Evolutionary conservation across 2,113 vertebrate species (phyloP).

Genomic region (Psophia crepitans): DNA sequence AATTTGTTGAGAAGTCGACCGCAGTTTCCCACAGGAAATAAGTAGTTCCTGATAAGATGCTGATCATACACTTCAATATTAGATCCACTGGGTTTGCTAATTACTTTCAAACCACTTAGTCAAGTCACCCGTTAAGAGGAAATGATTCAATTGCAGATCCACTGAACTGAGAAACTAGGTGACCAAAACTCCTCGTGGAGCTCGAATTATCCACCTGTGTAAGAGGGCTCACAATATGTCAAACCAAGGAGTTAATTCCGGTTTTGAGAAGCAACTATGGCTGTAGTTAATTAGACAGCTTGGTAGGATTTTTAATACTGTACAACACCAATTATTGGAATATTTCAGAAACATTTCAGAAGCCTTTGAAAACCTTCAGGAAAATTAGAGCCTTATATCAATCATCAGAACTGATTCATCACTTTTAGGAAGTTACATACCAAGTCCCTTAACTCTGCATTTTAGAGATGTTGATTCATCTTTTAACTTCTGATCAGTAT

Average conservation of each 20-base stretch:
- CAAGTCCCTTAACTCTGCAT: not conserved
- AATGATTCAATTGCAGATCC: conserved; percentile 22
- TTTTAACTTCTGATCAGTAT: not conserved
- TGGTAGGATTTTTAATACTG: conserved; percentile 20
- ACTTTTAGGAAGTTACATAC: not conserved
- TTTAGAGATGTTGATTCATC: not conserved
- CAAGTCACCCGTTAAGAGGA: conserved; percentile 47
- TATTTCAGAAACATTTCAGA: conserved; percentile 28
- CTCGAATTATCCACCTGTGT: conserved; percentile 28
- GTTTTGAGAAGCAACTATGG: not conserved
- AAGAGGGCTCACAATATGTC: not conserved
- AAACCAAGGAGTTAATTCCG: not conserved
- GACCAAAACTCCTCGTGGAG: conserved; percentile 18
- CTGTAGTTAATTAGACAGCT: not conserved
- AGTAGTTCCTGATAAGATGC: not conserved
- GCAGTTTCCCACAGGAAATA: not conserved
- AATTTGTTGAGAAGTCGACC: not conserved
- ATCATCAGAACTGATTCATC: not conserved
- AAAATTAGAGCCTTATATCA: conserved; percentile 6
- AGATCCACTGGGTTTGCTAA: conserved; percentile 27
- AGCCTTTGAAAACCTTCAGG: not conserved
- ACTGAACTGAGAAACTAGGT: conserved; percentile 40
- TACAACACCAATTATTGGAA: not conserved
- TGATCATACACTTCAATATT: not conserved
- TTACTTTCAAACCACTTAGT: conserved; percentile 28